Conservation (phyloP, 2,888 invertebrate genomes). For the Ceriagrion tenellum region DNA sequence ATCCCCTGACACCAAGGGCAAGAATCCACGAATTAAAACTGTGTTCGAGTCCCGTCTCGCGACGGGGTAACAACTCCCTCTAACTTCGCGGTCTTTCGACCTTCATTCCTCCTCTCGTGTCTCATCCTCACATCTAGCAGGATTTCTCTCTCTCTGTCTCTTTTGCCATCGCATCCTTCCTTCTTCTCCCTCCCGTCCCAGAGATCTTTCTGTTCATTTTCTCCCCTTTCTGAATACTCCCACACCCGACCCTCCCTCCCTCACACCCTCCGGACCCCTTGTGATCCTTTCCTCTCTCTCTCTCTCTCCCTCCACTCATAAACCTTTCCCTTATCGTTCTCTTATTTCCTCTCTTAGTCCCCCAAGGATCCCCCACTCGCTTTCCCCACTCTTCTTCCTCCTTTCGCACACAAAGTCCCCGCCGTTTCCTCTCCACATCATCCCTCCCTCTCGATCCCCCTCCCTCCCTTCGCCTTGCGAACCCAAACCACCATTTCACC, state of each 20-base stretch:
- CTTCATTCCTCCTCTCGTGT: neutral
- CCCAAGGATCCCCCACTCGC: neutral
- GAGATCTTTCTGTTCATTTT: neutral
- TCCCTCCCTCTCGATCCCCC: neutral
- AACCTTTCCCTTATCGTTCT: slow-evolving; percentile 12
- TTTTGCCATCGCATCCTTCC: neutral
- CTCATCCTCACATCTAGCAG: neutral
- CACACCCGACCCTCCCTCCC: neutral
- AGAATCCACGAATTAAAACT: too few relatives aligned
- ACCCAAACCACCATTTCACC: neutral
- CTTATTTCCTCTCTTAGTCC: neutral
- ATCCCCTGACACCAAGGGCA: too few relatives aligned
- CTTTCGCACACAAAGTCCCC: neutral
- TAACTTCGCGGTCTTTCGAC: neutral
- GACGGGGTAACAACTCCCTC: too few relatives aligned
- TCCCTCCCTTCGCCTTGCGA: neutral
- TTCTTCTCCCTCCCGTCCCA: neutral
- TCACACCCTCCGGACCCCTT: neutral
- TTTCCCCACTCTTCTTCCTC: neutral
- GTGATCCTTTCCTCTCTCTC: neutral
- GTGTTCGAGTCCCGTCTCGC: too few relatives aligned
- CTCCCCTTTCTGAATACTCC: slow-evolving; percentile 5
- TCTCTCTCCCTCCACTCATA: neutral
- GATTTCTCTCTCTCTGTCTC: neutral
- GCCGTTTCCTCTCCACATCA: neutral